These are phyloP conservation scores for Xenopus petersii DNA, from an alignment of 2,797 vertebrate species.

Conservation along the genomic window DNA sequence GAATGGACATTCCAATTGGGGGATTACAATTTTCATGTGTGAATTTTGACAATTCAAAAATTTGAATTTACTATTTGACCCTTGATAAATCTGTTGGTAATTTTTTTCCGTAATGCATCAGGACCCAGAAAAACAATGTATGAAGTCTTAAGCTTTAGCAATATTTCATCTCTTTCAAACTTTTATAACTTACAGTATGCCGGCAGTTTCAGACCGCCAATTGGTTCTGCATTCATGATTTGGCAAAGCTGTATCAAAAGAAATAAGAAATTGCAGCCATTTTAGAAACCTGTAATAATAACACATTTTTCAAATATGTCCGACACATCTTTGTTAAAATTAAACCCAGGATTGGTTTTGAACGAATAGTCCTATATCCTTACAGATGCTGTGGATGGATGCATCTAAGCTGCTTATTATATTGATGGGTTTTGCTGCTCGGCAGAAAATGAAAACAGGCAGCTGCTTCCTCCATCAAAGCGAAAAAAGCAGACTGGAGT, in stretches of 20 bases:
- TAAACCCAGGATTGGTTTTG: slow-evolving; percentile 90
- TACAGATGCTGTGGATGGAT: slow-evolving; percentile 81
- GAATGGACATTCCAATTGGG: too few species aligned
- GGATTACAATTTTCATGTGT: too few species aligned
- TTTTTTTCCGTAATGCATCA: too few species aligned
- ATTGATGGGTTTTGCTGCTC: slow-evolving; percentile 94
- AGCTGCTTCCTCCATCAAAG: slow-evolving; percentile 89
- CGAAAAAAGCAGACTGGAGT: slow-evolving; percentile 82
- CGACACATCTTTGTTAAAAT: slow-evolving; percentile 82
- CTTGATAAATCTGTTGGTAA: too few species aligned
- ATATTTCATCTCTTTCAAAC: slow-evolving; percentile 10
- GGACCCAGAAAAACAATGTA: too few species aligned
- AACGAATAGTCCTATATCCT: slow-evolving; percentile 87
- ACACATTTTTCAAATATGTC: slow-evolving; percentile 76
- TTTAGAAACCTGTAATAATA: slow-evolving; percentile 72
- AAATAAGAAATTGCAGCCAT: slow-evolving; percentile 66
- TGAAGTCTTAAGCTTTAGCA: too few species aligned
- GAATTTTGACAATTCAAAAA: too few species aligned
- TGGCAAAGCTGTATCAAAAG: slow-evolving; percentile 66
- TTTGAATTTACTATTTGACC: too few species aligned
- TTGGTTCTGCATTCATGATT: slow-evolving; percentile 57
- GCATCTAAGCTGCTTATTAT: slow-evolving; percentile 99
- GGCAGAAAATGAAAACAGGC: slow-evolving; percentile 81
- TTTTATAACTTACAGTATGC: slow-evolving; percentile 53
- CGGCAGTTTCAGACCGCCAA: slow-evolving; percentile 34